Conservation (phyloP, 2,797 vertebrate genomes). For the Aeoliscus strigatus region DNA sequence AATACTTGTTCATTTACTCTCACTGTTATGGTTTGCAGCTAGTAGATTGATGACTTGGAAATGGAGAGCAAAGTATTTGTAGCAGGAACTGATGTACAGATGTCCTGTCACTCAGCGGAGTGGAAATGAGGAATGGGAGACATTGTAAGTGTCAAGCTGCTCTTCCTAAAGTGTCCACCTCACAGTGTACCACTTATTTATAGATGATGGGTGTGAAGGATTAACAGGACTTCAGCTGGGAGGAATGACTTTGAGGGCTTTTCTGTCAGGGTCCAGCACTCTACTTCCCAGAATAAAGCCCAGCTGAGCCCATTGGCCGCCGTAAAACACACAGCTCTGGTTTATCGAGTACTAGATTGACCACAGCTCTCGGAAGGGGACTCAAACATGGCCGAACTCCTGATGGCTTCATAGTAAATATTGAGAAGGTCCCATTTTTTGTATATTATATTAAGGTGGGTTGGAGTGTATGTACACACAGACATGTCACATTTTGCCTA, state of each 20-base stretch:
- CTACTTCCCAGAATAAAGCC: slow-evolving; percentile 61
- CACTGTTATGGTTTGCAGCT: no score
- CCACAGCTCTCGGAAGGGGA: slow-evolving; percentile 32
- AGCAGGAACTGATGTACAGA: slow-evolving; percentile 24
- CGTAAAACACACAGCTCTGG: slow-evolving; percentile 41
- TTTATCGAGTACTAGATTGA: slow-evolving; percentile 38
- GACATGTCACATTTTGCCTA: no score
- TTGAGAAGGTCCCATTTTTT: no score
- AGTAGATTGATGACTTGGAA: slow-evolving; percentile 31
- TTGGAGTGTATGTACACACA: no score
- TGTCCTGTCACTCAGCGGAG: slow-evolving; percentile 51
- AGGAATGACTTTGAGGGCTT: slow-evolving; percentile 63
- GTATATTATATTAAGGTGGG: no score
- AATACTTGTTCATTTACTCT: slow-evolving; percentile 16
- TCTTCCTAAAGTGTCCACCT: slow-evolving; percentile 49
- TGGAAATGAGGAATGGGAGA: slow-evolving; percentile 66
- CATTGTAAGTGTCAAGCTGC: slow-evolving; percentile 52
- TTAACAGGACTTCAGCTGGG: slow-evolving; percentile 64
- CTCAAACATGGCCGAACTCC: slow-evolving; percentile 7
- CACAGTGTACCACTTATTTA: slow-evolving; percentile 64
- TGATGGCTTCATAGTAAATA: no score
- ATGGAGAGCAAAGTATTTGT: slow-evolving; percentile 25
- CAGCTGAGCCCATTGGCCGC: slow-evolving; percentile 63
- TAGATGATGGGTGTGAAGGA: slow-evolving; percentile 67
- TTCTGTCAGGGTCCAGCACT: slow-evolving; percentile 59